Percentiles rank a stretch among this genome's conserved stretches.
These are phyloP conservation scores for human (Homo sapiens) DNA, from an alignment of 2,113 vertebrate genomes.

Conservation along the genomic window DNA sequence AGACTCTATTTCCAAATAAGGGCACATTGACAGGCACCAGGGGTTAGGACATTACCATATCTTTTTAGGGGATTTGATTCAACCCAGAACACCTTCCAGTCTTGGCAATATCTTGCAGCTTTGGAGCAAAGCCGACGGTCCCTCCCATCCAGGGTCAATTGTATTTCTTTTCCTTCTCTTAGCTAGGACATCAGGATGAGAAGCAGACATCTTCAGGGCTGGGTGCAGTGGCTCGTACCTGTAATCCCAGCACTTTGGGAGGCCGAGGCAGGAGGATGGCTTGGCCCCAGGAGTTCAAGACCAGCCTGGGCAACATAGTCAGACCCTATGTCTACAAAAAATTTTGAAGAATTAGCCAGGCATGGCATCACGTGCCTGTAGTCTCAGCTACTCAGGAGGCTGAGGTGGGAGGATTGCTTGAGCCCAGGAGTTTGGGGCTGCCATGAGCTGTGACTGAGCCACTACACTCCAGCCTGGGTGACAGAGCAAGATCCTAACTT, in stretches of 20 bases:
- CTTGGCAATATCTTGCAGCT: not conserved
- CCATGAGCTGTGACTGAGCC: not conserved
- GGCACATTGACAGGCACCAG: not conserved
- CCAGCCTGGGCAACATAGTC: not conserved
- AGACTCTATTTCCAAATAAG: not conserved
- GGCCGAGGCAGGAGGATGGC: not conserved
- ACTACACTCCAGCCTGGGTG: not conserved
- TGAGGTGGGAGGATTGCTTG: not conserved
- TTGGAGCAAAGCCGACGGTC: not conserved
- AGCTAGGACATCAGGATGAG: not conserved
- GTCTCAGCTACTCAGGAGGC: not conserved
- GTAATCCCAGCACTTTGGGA: not conserved
- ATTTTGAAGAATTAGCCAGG: not conserved
- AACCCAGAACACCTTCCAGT: not conserved
- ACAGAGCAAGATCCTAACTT: too few relatives aligned
- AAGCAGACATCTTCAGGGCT: not conserved
- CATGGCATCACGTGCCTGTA: not conserved
- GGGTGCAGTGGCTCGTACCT: not conserved
- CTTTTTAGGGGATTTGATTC: not conserved
- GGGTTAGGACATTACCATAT: not conserved
- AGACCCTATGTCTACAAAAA: not conserved
- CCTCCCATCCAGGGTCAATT: not conserved
- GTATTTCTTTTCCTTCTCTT: not conserved
- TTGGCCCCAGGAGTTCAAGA: not conserved
- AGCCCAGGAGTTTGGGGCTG: not conserved